Conservation (phyloP, 2,888 invertebrate species). For the Craniophora ligustri region DNA sequence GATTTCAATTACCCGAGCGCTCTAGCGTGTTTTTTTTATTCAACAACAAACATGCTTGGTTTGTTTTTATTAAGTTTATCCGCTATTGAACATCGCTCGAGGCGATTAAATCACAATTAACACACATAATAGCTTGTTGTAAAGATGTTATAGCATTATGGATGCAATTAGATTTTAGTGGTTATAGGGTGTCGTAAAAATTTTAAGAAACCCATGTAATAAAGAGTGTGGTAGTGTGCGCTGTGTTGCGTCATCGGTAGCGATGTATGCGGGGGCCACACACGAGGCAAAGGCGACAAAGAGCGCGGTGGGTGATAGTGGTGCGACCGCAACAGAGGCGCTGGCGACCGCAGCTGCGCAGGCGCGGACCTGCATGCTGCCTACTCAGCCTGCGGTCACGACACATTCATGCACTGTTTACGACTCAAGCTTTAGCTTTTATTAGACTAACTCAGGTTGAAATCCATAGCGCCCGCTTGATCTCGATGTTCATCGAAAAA, state of each 20-base stretch:
- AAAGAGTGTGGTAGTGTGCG: constrained; percentile 57
- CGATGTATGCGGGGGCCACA: constrained; percentile 58
- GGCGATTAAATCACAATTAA: constrained; percentile 70
- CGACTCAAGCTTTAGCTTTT: constrained; percentile 53
- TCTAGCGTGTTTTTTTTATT: constrained; percentile 65
- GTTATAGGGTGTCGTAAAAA: constrained; percentile 70
- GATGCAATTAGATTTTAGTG: constrained; percentile 71
- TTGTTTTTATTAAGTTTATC: constrained; percentile 67
- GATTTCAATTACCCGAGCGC: constrained; percentile 79
- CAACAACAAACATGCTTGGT: constrained; percentile 55
- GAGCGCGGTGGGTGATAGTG: constrained; percentile 53
- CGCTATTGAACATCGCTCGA: constrained; percentile 60
- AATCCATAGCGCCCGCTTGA: too few relatives aligned
- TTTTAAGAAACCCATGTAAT: constrained; percentile 64
- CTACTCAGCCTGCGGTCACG: constrained; percentile 65
- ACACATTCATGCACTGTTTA: constrained; percentile 60
- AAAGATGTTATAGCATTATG: constrained; percentile 62
- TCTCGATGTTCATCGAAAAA: too few relatives aligned
- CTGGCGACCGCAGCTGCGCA: constrained; percentile 57
- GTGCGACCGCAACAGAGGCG: constrained; percentile 69
- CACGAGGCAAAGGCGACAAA: constrained; percentile 60
- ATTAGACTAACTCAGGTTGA: not conserved
- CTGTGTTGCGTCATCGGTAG: constrained; percentile 51
- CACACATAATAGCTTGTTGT: constrained; percentile 62
- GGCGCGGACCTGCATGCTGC: constrained; percentile 47